These are phyloP conservation scores for Lates japonicus DNA, from an alignment of 2,797 vertebrate genomes.

Conservation along the genomic window DNA sequence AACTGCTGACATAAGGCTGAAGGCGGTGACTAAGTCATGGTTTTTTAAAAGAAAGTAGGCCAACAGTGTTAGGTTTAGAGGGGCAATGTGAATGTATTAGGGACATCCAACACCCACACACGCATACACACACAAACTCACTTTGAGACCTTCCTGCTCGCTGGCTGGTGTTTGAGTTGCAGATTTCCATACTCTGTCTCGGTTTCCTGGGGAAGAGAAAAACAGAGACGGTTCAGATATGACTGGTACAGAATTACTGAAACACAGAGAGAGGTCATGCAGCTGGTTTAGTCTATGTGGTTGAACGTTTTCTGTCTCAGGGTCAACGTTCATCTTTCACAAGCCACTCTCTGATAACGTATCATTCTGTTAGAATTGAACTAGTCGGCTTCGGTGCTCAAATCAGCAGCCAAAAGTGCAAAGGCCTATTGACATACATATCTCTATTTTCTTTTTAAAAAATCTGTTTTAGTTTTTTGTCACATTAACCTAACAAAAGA, in stretches of 20 bases:
- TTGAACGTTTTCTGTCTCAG: conserved; percentile 30
- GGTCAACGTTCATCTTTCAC: conserved; percentile 67
- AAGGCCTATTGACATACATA: conserved; percentile 37
- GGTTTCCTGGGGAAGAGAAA: conserved; percentile 70
- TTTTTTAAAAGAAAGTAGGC: conserved; percentile 49
- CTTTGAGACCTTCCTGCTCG: conserved; percentile 90
- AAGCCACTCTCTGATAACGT: conserved; percentile 55
- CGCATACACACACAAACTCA: conserved; percentile 84
- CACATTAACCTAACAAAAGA: neutral
- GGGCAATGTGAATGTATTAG: conserved; percentile 23
- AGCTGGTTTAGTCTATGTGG: conserved; percentile 14
- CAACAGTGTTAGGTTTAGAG: conserved; percentile 54
- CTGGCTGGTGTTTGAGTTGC: conserved; percentile 86
- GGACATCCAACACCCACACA: conserved; percentile 8
- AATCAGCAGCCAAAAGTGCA: conserved; percentile 34
- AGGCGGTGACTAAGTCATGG: conserved; percentile 36
- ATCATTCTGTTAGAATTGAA: conserved; percentile 29
- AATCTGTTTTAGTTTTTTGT: neutral
- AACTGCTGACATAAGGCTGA: conserved; percentile 50
- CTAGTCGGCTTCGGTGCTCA: neutral
- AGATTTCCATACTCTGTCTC: conserved; percentile 96
- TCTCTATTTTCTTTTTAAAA: neutral
- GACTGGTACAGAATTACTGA: conserved; percentile 17
- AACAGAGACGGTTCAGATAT: conserved; percentile 26
- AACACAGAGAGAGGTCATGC: conserved; percentile 21